These are phyloP conservation scores for Luehdorfia chinensis DNA, from an alignment of 1,140 invertebrate species.

Conservation along the genomic window DNA sequence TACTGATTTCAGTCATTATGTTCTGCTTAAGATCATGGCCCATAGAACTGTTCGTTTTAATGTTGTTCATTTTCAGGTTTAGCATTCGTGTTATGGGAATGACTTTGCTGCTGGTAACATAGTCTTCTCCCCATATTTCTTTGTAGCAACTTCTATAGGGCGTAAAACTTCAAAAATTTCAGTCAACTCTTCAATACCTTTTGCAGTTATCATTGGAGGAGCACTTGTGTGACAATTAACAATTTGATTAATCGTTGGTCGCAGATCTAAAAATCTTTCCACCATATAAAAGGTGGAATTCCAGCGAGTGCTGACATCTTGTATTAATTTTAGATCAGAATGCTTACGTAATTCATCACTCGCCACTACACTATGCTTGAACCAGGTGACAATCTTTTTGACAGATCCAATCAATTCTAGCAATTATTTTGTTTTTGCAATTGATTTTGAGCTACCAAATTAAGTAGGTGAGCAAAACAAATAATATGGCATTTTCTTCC, in stretches of 20 bases:
- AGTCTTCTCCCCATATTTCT: background rate
- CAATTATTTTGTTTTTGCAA: background rate
- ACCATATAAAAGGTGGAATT: background rate
- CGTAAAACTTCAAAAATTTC: background rate
- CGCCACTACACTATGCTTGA: background rate
- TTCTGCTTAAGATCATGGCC: slow-evolving; percentile 22
- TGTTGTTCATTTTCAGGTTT: slow-evolving; percentile 25
- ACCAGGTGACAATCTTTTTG: background rate
- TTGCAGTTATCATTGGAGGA: background rate
- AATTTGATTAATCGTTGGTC: background rate
- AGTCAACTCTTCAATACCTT: background rate
- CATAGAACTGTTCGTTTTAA: slow-evolving; percentile 24
- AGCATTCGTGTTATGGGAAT: slow-evolving; percentile 17
- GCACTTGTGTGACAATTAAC: too few species aligned
- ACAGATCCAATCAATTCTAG: background rate
- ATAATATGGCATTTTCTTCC: slow-evolving; percentile 2
- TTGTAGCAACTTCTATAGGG: too few species aligned
- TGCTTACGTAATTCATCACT: too few species aligned
- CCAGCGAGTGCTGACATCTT: background rate
- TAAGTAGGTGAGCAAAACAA: too few species aligned
- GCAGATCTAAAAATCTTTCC: background rate
- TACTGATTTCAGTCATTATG: slow-evolving; percentile 14
- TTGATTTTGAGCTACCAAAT: background rate
- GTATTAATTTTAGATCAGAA: too few species aligned
- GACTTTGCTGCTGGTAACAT: background rate